phyloP scores from a whole-genome alignment of 2,797 vertebrate genomes.

The Allobates femoralis region DNA sequence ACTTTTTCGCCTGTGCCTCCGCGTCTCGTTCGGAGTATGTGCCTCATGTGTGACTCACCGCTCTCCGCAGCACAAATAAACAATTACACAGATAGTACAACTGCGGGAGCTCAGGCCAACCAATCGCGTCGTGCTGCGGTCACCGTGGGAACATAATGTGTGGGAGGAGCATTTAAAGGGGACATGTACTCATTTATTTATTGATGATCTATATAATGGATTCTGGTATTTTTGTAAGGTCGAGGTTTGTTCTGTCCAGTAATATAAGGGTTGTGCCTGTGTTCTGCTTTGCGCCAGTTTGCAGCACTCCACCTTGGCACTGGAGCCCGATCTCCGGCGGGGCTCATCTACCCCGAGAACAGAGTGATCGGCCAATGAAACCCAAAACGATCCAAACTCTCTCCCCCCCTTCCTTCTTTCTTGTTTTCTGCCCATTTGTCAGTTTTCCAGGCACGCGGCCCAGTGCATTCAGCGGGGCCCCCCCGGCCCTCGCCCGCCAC shows the following conservation, averaged over 20 bases:
- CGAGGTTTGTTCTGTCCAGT: no score
- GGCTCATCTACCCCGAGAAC: no score
- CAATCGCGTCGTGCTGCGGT: constrained; percentile 36
- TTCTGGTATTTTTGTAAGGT: no score
- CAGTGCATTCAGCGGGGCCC: constrained; percentile 38
- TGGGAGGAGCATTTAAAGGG: constrained; percentile 52
- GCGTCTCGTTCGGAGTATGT: background rate
- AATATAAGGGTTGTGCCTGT: background rate
- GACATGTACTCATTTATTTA: background rate
- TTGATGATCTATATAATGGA: no score
- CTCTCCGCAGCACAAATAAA: constrained; percentile 58
- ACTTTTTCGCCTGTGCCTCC: background rate
- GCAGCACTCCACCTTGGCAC: no score
- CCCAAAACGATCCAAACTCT: no score
- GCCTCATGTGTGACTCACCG: constrained; percentile 51
- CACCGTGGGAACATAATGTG: constrained; percentile 58
- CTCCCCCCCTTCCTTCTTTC: background rate
- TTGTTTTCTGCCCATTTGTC: constrained; percentile 21
- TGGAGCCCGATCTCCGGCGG: no score
- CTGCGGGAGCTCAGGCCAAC: constrained; percentile 34
- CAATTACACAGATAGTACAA: constrained; percentile 61
- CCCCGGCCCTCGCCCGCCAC: constrained; percentile 4
- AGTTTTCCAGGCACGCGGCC: constrained; percentile 40
- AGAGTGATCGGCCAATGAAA: no score
- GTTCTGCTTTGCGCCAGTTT: background rate